These are phyloP conservation scores for Zaprionus lachaisei DNA, from an alignment of 1,140 invertebrate genomes.

Conservation along the genomic window DNA sequence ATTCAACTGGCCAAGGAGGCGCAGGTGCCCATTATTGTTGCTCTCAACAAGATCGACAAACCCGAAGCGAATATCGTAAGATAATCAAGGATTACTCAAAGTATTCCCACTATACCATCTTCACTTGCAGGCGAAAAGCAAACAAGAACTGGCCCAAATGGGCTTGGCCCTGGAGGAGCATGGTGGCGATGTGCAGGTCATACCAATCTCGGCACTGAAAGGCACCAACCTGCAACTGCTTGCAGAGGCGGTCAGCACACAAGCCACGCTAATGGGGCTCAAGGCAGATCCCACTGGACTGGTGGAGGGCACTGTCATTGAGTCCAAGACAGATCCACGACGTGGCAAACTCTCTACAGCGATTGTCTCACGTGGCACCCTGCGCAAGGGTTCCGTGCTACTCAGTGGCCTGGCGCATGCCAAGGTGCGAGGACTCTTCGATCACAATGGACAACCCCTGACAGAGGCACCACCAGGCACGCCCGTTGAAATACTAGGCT, in stretches of 20 bases:
- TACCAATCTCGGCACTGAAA: slow-evolving; percentile 96
- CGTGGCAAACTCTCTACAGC: slow-evolving; percentile 94
- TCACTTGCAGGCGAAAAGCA: slow-evolving; percentile 88
- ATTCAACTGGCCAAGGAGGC: slow-evolving; percentile 91
- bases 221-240: slow-evolving; percentile 92
- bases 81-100: slow-evolving; percentile 33
- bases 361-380: slow-evolving; percentile 94
- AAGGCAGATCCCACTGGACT: slow-evolving; percentile 92
- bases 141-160: slow-evolving; percentile 90
- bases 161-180: slow-evolving; percentile 94
- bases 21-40: slow-evolving; percentile 97
- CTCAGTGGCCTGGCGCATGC: slow-evolving; percentile 93
- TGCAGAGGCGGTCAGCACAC: slow-evolving; percentile 93
- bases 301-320: slow-evolving; percentile 96
- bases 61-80: slow-evolving; percentile 93
- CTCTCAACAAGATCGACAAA: slow-evolving; percentile 99
- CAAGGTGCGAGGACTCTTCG: slow-evolving; percentile 94
- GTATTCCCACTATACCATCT: background rate
- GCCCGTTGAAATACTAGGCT: slow-evolving; percentile 95
- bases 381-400: slow-evolving; percentile 92
- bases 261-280: slow-evolving; percentile 96
- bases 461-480: slow-evolving; percentile 89
- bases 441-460: slow-evolving; percentile 90
- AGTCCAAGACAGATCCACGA: slow-evolving; percentile 90
- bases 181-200: slow-evolving; percentile 96